Evolutionary conservation across 23 tunicate genomes (phyloP), one percentile per base, ranked within the genome.

Genomic region (Styela clava): DNA sequence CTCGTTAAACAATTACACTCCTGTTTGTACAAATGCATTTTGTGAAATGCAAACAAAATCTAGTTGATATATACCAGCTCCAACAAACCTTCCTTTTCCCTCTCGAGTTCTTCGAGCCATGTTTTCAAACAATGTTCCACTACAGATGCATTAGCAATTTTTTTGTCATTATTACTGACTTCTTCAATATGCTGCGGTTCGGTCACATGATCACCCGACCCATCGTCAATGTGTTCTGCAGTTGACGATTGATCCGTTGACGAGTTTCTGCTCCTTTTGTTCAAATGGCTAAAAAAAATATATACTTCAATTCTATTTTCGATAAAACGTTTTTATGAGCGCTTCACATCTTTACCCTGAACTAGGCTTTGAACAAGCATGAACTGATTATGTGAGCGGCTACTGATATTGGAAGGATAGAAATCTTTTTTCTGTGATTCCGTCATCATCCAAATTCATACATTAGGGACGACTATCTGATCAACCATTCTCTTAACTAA

Each of bases 81-180:
- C 56, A 44, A 44, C 52, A 24, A 12, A 82, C 85, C 85, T 22
- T 33, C 72, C 12, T 72, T 84, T n/a, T 84, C 63, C 26, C 64
- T n/a, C 35, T 84, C 87, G 2, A 84, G 52, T 18, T 74, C 81
- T 1, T 23, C 25, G 24, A 72, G 35, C 87, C 87, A 84, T 18
- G 36, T 68, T 74, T 51, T 34, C 22, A 84, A 31, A 51, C 44
- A 62, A 16, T 34, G n/a, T 44, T 74, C 82, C 3, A 84, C 87
- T 31, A 65, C 65, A n/a, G 62, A 64, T 18, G 87, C 83, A 29
- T 79, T 70, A 16, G 52, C 33, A 3, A 34, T 32, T 33, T 34
- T 32, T 24, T 33, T 34, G 16, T 65, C 70, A 9, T 16, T 65
- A 16, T 27, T 27, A 65, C 16, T 18, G 16, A 5, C 70, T 5